Conservation (phyloP, 2,888 invertebrate species). For the Strigamia transsilvanica region DNA sequence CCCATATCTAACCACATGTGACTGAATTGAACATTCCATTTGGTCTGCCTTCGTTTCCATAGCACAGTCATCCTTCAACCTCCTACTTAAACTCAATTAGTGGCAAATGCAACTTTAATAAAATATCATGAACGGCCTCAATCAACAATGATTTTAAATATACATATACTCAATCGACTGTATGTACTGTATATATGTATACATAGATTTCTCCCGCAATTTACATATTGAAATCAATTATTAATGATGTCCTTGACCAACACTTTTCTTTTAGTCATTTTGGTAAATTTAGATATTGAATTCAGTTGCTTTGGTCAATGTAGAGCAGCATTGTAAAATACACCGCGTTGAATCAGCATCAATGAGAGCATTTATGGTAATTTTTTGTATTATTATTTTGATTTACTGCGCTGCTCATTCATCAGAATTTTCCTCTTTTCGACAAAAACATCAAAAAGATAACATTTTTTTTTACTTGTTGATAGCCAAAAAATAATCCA, state of each 20-base stretch:
- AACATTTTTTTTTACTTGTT: not conserved
- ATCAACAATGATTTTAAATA: conserved; percentile 30
- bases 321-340: no score
- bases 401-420: not conserved
- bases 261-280: no score
- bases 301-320: no score
- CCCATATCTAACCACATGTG: conserved; percentile 49
- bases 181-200: no score
- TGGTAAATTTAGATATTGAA: no score
- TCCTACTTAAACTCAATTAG: conserved; percentile 41
- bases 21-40: conserved; percentile 49
- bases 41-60: conserved; percentile 37
- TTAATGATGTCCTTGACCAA: no score
- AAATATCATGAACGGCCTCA: conserved; percentile 9
- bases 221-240: no score
- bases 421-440: not conserved
- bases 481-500: not conserved
- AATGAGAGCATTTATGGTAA: no score
- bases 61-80: conserved; percentile 40
- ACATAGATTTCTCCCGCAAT: no score
- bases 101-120: conserved; percentile 25
- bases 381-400: not conserved
- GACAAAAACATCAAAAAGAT: not conserved
- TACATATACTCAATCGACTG: not conserved
- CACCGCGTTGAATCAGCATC: no score